phyloP scores from a whole-genome alignment of 1,140 invertebrate species.

The Dinoponera quadriceps region DNA sequence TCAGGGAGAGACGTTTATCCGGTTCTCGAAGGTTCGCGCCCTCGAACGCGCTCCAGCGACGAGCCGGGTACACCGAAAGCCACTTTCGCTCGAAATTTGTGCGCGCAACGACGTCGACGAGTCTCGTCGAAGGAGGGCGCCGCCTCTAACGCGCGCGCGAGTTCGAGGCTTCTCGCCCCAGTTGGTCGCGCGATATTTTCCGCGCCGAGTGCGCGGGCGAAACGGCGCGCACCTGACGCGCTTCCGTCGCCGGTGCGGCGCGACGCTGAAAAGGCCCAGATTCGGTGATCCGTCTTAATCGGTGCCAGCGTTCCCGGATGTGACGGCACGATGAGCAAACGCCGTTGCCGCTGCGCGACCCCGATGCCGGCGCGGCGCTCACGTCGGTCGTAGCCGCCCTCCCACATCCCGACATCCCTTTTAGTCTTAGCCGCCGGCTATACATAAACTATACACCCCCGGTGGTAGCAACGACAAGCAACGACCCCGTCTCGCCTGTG shows the following conservation, averaged over 20 bases:
- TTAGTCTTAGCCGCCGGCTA: constrained; percentile 73
- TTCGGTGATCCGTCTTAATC: constrained; percentile 59
- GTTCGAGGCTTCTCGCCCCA: constrained; percentile 43
- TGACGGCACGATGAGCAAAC: constrained; percentile 54
- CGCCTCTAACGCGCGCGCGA: constrained; percentile 24
- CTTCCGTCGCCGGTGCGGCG: constrained; percentile 31
- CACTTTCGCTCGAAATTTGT: neutral
- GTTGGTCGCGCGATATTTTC: constrained; percentile 58
- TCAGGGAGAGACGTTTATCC: too few relatives aligned
- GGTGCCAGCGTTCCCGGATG: constrained; percentile 56
- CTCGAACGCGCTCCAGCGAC: neutral
- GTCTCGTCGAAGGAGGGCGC: neutral
- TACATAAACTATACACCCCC: constrained; percentile 67
- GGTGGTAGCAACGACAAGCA: constrained; percentile 54
- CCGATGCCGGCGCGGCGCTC: constrained; percentile 45
- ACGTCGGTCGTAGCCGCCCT: constrained; percentile 21
- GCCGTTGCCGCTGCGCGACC: constrained; percentile 40
- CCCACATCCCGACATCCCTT: constrained; percentile 58
- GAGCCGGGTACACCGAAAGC: too few relatives aligned
- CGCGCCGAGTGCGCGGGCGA: constrained; percentile 10
- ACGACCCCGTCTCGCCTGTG: constrained; percentile 68
- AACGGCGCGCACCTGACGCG: constrained; percentile 35
- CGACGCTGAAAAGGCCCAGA: constrained; percentile 53
- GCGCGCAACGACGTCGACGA: constrained; percentile 5
- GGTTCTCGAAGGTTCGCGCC: neutral